A percentile compares a stretch with the other conserved stretches of the same genome.
Evolutionary conservation across 2,888 invertebrate genomes (phyloP).

Genomic region (Eristalis arbustorum): DNA sequence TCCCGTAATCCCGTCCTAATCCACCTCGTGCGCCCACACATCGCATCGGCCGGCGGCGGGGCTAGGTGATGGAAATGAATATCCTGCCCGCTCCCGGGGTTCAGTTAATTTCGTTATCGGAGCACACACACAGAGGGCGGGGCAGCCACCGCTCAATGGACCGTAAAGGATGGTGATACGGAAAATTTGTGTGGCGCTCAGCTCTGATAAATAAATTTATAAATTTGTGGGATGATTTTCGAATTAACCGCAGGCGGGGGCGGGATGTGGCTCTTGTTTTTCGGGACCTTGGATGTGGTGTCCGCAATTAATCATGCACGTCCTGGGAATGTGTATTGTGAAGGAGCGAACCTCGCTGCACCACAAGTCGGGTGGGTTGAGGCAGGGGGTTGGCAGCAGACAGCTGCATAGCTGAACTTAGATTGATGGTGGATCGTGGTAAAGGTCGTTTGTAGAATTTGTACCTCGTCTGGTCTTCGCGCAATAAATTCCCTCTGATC

Average conservation of each 20-base stretch:
- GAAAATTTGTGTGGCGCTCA: conserved; percentile 38
- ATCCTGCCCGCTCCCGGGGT: not conserved
- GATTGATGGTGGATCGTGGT: conserved; percentile 31
- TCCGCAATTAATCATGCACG: conserved; percentile 62
- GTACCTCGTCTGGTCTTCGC: no score
- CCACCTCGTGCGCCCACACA: not conserved
- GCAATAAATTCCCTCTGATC: no score
- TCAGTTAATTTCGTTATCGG: conserved; percentile 12
- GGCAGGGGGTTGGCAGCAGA: not conserved
- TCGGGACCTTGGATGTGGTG: conserved; percentile 34
- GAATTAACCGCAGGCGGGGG: conserved; percentile 28
- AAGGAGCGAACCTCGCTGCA: conserved; percentile 10
- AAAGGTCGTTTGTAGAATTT: no score
- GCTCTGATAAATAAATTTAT: conserved; percentile 34
- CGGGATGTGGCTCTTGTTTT: conserved; percentile 26
- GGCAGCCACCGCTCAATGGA: conserved; percentile 16
- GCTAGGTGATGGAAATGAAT: conserved; percentile 31
- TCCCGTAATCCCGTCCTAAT: conserved; percentile 36
- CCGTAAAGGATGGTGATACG: conserved; percentile 48
- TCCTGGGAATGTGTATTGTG: conserved; percentile 4
- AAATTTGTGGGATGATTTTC: conserved; percentile 42
- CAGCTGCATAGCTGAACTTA: not conserved
- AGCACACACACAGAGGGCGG: not conserved
- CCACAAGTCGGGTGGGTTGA: not conserved
- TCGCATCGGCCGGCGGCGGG: not conserved